Percentiles rank a stretch among this genome's conserved stretches.
These are phyloP conservation scores for Forbesichthys agassizii DNA, from an alignment of 2,113 vertebrate species.

Conservation along the genomic window DNA sequence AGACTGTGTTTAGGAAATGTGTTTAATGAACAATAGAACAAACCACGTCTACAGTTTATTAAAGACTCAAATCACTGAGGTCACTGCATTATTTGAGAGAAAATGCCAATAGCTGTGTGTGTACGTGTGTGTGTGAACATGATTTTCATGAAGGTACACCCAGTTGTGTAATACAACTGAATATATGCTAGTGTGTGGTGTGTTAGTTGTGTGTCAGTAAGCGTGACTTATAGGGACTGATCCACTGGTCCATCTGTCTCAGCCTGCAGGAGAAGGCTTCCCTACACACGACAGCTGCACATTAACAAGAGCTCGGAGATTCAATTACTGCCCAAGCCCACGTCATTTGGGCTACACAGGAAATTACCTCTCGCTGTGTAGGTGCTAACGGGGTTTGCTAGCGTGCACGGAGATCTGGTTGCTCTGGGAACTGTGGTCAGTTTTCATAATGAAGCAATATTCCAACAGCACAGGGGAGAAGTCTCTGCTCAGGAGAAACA, in stretches of 20 bases:
- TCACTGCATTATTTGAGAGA: no score
- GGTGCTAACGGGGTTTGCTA: slow-evolving; percentile 55
- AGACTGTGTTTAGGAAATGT: background rate
- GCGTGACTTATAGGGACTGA: background rate
- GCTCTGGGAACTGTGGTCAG: background rate
- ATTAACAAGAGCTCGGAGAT: slow-evolving; percentile 75
- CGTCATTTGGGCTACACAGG: slow-evolving; percentile 57
- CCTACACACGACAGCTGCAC: slow-evolving; percentile 73
- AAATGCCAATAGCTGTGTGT: no score
- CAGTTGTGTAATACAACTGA: no score
- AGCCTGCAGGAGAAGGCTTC: slow-evolving; percentile 81
- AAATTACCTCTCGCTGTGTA: slow-evolving; percentile 61
- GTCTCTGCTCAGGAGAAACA: no score
- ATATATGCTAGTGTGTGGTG: no score
- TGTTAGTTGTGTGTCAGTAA: no score
- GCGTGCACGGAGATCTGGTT: background rate
- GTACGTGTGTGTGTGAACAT: no score
- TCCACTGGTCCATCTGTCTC: slow-evolving; percentile 60
- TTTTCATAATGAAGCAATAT: background rate
- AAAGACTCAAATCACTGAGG: no score
- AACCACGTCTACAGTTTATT: no score
- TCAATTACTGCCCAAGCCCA: slow-evolving; percentile 71
- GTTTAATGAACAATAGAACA: background rate
- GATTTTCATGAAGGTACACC: no score
- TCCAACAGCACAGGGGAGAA: no score